Evolutionary conservation across 2,888 invertebrate species (phyloP).

Genomic region (Rhaphigaster nebulosa): DNA sequence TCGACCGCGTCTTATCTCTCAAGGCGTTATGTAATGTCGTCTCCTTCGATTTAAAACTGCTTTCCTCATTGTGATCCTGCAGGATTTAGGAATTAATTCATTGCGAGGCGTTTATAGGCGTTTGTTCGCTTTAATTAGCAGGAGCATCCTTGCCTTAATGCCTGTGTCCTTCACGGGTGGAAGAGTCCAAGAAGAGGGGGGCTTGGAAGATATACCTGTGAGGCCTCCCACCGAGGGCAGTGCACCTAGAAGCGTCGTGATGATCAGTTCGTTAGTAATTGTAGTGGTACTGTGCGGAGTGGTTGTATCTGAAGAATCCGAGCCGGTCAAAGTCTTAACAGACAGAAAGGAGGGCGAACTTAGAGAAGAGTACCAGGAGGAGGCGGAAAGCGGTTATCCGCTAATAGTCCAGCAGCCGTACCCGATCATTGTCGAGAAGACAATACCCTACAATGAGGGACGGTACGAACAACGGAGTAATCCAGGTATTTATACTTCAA

Average conservation of each 20-base stretch:
- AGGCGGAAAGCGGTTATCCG: not conserved
- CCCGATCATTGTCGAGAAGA: not conserved
- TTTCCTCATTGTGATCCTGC: not conserved
- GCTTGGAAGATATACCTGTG: not conserved
- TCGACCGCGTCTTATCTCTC: not conserved
- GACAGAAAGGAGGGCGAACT: not conserved
- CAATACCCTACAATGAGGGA: not conserved
- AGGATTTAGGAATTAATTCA: not conserved
- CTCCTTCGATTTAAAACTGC: not conserved
- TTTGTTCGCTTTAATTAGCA: slow-evolving; percentile 1
- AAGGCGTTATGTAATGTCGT: slow-evolving; percentile 13
- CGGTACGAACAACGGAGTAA: not conserved
- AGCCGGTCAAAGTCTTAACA: not conserved
- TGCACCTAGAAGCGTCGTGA: not conserved
- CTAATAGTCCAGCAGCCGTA: not conserved
- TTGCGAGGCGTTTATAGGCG: not conserved
- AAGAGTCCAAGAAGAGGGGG: not conserved
- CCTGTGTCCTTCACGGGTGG: slow-evolving; percentile 1
- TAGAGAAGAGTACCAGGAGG: not conserved
- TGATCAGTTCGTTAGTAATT: not conserved
- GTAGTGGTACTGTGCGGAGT: not conserved
- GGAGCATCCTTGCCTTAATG: slow-evolving; percentile 20
- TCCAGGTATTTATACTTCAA: not conserved
- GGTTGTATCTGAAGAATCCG: not conserved
- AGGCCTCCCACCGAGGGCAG: not conserved